A percentile compares a stretch with the other conserved stretches of the same genome.
Conservation (phyloP, 1,140 invertebrate species). For the Caenorhabditis inopinata region DNA sequence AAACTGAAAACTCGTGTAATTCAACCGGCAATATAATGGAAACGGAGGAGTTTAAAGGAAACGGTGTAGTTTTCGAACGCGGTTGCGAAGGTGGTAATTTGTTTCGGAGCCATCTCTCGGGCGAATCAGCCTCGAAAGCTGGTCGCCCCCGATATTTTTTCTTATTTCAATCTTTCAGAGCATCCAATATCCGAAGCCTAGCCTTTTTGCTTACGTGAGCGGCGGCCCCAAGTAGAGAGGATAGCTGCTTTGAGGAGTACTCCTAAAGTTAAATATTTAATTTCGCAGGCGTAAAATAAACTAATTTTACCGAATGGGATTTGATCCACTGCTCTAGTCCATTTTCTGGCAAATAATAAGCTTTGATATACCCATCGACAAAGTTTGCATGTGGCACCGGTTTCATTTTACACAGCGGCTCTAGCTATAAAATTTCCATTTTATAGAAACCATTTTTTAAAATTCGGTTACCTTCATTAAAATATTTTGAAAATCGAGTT, state of each 20-base stretch:
- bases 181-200: conserved; percentile 53
- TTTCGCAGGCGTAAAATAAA: not conserved
- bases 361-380: conserved; percentile 91
- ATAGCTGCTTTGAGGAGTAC: conserved; percentile 83
- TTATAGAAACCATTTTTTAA: conserved; percentile 73
- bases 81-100: too few species aligned
- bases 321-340: conserved; percentile 85
- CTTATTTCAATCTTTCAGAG: conserved; percentile 47
- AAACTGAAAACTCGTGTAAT: too few species aligned
- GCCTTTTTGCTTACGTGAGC: conserved; percentile 85
- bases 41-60: not conserved
- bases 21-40: not conserved
- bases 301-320: conserved; percentile 74
- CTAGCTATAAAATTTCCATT: conserved; percentile 17
- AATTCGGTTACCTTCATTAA: conserved; percentile 79
- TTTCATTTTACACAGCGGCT: conserved; percentile 59
- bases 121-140: too few species aligned
- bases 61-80: not conserved
- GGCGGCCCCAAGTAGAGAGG: conserved; percentile 80
- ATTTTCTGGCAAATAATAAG: conserved; percentile 86
- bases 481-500: conserved; percentile 93
- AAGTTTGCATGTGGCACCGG: conserved; percentile 85
- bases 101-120: too few species aligned
- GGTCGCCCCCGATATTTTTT: too few species aligned
- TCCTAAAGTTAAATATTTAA: conserved; percentile 75